These are phyloP conservation scores for Drosophila nr. perissopoda DNA, from an alignment of 2,888 invertebrate genomes.

Conservation along the genomic window DNA sequence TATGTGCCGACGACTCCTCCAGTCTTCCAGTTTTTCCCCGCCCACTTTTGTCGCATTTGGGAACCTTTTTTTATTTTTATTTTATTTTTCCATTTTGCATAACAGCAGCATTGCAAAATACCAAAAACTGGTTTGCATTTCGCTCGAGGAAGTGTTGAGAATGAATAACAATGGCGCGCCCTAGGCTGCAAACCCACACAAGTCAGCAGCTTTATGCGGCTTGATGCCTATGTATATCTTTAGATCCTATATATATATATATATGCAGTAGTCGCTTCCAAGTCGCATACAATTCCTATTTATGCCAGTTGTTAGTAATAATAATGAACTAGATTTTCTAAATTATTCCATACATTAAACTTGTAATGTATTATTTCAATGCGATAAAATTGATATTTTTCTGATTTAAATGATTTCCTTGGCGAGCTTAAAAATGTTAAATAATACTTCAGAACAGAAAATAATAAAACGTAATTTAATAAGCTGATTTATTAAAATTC, in stretches of 20 bases:
- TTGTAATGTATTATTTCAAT: not conserved
- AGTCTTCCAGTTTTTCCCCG: conserved; percentile 34
- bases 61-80: conserved; percentile 15
- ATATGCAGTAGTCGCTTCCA: not conserved
- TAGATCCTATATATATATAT: not conserved
- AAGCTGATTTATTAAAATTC: not conserved
- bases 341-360: not conserved
- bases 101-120: conserved; percentile 53
- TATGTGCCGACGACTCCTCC: conserved; percentile 25
- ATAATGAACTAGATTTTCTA: not conserved
- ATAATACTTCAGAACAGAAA: not conserved
- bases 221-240: not conserved
- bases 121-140: conserved; percentile 55
- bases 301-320: not conserved
- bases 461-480: not conserved
- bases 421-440: not conserved
- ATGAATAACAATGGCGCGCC: conserved; percentile 41
- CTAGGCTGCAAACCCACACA: conserved; percentile 28
- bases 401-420: not conserved
- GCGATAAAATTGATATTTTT: not conserved
- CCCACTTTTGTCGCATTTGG: conserved; percentile 48
- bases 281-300: not conserved
- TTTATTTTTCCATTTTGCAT: conserved; percentile 46
- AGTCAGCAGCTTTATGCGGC: conserved; percentile 12
- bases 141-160: conserved; percentile 42